Evolutionary conservation across 2,113 vertebrate species (phyloP).

Genomic region (Vicugna pacos): DNA sequence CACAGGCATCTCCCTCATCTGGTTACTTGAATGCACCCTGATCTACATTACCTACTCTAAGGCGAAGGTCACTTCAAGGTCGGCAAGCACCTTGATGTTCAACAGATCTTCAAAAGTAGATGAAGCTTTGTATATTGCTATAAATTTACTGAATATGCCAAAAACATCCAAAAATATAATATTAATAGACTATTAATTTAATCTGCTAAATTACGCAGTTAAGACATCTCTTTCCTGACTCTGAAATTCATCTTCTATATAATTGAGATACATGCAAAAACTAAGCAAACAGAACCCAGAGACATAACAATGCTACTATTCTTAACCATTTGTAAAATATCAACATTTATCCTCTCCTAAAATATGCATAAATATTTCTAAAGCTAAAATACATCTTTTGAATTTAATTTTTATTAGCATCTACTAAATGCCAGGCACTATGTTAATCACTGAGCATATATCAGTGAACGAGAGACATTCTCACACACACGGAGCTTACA

Average conservation of each 20-base stretch:
- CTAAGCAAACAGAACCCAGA: background rate
- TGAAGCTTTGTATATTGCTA: background rate
- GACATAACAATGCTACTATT: background rate
- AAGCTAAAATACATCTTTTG: background rate
- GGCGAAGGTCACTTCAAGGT: background rate
- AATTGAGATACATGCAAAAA: background rate
- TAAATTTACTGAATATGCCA: background rate
- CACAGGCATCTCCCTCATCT: background rate
- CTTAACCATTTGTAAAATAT: background rate
- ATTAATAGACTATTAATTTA: background rate
- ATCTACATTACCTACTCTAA: background rate
- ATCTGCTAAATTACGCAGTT: constrained; percentile 4
- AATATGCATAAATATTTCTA: background rate
- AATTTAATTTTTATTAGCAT: constrained; percentile 39
- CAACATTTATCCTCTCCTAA: background rate
- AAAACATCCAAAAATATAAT: background rate
- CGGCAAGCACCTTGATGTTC: background rate
- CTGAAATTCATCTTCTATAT: background rate
- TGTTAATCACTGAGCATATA: background rate
- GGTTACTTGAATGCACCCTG: background rate
- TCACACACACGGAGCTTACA: background rate
- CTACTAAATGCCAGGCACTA: background rate
- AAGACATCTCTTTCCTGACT: background rate
- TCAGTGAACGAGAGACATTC: background rate
- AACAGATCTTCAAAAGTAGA: background rate